These are phyloP conservation scores for Athalia circularis DNA, from an alignment of 2,888 invertebrate genomes.

Conservation along the genomic window DNA sequence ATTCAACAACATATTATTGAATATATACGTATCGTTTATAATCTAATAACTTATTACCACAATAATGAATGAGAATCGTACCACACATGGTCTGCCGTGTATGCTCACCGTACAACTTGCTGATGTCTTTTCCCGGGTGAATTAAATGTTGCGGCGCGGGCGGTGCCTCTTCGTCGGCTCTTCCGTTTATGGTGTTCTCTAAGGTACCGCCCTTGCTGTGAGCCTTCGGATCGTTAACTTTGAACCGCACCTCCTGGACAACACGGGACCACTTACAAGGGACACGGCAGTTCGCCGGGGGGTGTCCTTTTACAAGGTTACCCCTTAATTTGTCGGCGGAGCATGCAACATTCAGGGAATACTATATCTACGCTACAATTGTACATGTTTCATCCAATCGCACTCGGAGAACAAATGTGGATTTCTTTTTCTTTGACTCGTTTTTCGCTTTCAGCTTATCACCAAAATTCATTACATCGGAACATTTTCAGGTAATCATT, in stretches of 20 bases:
- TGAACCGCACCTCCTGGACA: constrained; percentile 95
- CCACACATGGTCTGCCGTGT: too few relatives aligned
- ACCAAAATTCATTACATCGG: too few relatives aligned
- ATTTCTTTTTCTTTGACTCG: not conserved
- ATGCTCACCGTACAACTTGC: constrained; percentile 84
- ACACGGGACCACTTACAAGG: constrained; percentile 76
- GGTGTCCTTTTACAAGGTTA: constrained; percentile 65
- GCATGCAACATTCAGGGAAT: constrained; percentile 64
- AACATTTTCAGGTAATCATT: too few relatives aligned
- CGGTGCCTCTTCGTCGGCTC: constrained; percentile 80
- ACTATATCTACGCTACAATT: constrained; percentile 37
- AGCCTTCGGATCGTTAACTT: constrained; percentile 95
- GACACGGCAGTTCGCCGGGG: constrained; percentile 73
- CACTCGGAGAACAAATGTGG: not conserved
- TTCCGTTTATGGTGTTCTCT: constrained; percentile 93
- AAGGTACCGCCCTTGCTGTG: constrained; percentile 94
- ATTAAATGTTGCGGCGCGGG: constrained; percentile 86
- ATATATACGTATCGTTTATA: too few relatives aligned
- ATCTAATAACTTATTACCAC: too few relatives aligned
- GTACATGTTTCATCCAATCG: not conserved
- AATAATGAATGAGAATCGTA: too few relatives aligned
- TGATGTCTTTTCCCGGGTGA: constrained; percentile 94
- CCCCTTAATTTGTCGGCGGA: constrained; percentile 65
- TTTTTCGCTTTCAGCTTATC: too few relatives aligned
- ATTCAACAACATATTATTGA: too few relatives aligned